phyloP scores from a whole-genome alignment of 2,797 vertebrate genomes.

The Saxicola maurus region DNA sequence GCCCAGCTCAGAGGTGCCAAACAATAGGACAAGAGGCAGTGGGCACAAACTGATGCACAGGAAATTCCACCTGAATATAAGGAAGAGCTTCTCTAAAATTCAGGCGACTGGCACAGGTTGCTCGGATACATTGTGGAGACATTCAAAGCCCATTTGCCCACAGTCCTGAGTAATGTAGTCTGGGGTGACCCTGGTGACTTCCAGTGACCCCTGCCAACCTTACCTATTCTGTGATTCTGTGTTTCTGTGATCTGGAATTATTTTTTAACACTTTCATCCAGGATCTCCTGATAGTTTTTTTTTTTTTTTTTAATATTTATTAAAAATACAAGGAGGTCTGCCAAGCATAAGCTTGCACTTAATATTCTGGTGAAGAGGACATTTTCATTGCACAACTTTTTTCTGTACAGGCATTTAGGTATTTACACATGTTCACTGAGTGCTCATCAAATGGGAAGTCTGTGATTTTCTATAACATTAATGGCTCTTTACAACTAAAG shows the following conservation, averaged over 20 bases:
- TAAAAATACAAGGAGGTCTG: not conserved
- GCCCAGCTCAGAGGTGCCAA: not conserved
- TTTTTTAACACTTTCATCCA: not conserved
- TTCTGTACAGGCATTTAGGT: not conserved
- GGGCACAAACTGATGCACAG: not conserved
- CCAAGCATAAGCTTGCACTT: not conserved
- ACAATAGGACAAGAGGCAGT: not conserved
- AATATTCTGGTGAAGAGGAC: not conserved
- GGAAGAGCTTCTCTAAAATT: not conserved
- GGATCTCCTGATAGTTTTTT: not conserved
- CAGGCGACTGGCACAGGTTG: not conserved
- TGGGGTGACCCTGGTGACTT: not conserved
- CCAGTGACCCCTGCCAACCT: not conserved
- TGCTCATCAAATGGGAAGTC: not conserved
- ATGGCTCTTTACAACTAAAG: not conserved
- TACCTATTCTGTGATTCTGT: not conserved
- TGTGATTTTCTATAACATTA: not conserved
- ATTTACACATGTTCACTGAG: not conserved
- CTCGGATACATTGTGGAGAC: not conserved
- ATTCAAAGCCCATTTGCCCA: not conserved
- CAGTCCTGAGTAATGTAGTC: fast-evolving
- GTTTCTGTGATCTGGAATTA: not conserved
- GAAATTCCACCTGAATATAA: not conserved
- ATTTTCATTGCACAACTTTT: not conserved
- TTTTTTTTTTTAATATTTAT: not conserved